These are phyloP conservation scores for Oppia nitens DNA, from an alignment of 1,140 invertebrate genomes.

Conservation along the genomic window DNA sequence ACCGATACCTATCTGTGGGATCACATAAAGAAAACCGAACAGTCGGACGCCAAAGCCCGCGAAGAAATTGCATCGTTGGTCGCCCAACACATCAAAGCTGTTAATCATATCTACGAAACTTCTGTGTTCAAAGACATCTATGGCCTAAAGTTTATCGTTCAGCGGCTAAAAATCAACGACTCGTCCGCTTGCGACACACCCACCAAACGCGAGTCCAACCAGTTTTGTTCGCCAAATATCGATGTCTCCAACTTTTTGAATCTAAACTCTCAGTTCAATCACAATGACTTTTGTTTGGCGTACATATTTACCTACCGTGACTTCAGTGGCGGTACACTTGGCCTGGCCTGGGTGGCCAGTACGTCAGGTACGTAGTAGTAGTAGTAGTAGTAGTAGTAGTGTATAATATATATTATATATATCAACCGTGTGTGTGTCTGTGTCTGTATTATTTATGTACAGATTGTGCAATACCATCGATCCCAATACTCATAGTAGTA, in stretches of 20 bases:
- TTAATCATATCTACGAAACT: constrained; percentile 92
- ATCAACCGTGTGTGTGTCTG: too few relatives aligned
- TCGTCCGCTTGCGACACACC: constrained; percentile 50
- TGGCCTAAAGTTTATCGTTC: constrained; percentile 95
- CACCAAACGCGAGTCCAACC: constrained; percentile 52
- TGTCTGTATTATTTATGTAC: too few relatives aligned
- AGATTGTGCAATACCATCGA: too few relatives aligned
- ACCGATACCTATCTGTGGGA: constrained; percentile 94
- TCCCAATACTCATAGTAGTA: too few relatives aligned
- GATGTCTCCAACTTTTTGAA: constrained; percentile 99
- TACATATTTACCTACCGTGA: constrained; percentile 97
- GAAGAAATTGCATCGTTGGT: constrained; percentile 95
- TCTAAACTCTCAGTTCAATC: constrained; percentile 86
- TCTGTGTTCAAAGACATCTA: constrained; percentile 85
- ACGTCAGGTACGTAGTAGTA: constrained; percentile 61
- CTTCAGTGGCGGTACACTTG: constrained; percentile 87
- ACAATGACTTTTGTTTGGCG: constrained; percentile 93
- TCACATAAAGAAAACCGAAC: constrained; percentile 49
- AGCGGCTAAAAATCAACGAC: constrained; percentile 87
- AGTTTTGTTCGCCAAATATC: constrained; percentile 92
- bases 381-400: too few relatives aligned
- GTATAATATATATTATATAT: too few relatives aligned
- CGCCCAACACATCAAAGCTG: constrained; percentile 92
- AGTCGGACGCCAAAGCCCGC: constrained; percentile 54
- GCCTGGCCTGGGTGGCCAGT: constrained; percentile 94